A percentile compares a stretch with the other conserved stretches of the same genome.
These are phyloP conservation scores for Anguilla megastoma DNA, from an alignment of 2,797 vertebrate genomes.

Conservation along the genomic window DNA sequence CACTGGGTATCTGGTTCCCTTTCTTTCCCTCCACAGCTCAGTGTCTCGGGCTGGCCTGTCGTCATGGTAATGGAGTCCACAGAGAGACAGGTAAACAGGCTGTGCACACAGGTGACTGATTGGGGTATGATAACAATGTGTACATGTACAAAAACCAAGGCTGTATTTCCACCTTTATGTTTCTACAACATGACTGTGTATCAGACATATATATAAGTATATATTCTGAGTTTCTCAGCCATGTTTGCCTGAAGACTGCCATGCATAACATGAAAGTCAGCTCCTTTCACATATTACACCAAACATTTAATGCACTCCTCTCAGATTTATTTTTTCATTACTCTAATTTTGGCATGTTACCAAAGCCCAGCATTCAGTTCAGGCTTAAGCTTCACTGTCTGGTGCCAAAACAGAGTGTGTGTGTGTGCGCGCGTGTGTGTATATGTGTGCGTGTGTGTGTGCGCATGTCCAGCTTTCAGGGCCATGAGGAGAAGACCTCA, in stretches of 20 bases:
- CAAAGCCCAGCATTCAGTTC: not conserved
- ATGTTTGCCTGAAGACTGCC: not conserved
- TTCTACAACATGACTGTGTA: not conserved
- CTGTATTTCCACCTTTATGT: not conserved
- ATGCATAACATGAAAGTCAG: not conserved
- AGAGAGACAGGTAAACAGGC: conserved; percentile 56
- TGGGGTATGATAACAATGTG: conserved; percentile 14
- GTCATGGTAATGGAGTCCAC: conserved; percentile 63
- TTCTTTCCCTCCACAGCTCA: conserved; percentile 53
- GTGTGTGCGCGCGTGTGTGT: conserved; percentile 25
- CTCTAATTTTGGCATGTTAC: not conserved
- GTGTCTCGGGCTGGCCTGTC: conserved; percentile 65
- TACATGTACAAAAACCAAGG: not conserved
- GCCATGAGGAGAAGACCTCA: not conserved
- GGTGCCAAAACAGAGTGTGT: conserved; percentile 29
- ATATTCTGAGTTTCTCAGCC: not conserved
- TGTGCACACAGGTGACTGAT: conserved; percentile 33
- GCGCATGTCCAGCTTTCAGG: not conserved
- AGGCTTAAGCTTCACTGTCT: conserved; percentile 6
- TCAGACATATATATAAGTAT: not conserved
- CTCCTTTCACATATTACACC: not conserved
- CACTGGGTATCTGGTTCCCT: conserved; percentile 35
- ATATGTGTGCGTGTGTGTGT: not conserved
- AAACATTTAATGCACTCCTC: not conserved
- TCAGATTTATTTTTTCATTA: not conserved